phyloP scores from a whole-genome alignment of 2,113 vertebrate genomes.

The Phalacrocorax brasilianus region DNA sequence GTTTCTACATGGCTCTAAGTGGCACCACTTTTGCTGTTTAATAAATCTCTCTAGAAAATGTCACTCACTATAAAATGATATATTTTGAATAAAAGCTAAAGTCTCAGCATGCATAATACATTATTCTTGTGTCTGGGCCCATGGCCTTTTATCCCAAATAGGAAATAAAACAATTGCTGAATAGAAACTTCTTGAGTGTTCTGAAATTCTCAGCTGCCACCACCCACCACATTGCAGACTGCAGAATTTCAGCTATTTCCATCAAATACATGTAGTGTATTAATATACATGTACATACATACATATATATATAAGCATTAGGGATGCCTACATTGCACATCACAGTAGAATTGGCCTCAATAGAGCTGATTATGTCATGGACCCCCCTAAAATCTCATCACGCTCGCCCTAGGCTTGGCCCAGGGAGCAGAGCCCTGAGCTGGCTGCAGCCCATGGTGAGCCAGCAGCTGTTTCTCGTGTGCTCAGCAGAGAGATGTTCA shows the following conservation, averaged over 20 bases:
- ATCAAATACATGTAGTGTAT: not conserved
- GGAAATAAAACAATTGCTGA: not conserved
- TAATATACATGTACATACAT: not conserved
- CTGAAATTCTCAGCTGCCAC: not conserved
- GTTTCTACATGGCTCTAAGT: not conserved
- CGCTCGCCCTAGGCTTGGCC: accelerated
- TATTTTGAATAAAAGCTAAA: not conserved
- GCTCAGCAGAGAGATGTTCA: not conserved
- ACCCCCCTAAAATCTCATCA: accelerated
- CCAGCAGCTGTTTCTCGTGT: accelerated
- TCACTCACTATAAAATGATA: not conserved
- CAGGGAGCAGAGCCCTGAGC: not conserved
- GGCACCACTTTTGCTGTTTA: not conserved
- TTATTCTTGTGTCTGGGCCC: not conserved
- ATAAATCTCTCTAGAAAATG: slow-evolving; percentile 14
- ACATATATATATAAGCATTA: not conserved
- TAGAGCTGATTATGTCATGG: not conserved
- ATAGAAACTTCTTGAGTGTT: not conserved
- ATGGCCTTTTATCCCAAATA: not conserved
- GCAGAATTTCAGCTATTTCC: not conserved
- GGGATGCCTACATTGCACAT: accelerated
- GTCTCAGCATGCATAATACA: not conserved
- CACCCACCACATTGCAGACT: not conserved
- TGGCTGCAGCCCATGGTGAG: accelerated
- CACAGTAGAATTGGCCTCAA: not conserved